These are phyloP conservation scores for Cephus spinipes DNA, from an alignment of 2,888 invertebrate species.

Conservation along the genomic window DNA sequence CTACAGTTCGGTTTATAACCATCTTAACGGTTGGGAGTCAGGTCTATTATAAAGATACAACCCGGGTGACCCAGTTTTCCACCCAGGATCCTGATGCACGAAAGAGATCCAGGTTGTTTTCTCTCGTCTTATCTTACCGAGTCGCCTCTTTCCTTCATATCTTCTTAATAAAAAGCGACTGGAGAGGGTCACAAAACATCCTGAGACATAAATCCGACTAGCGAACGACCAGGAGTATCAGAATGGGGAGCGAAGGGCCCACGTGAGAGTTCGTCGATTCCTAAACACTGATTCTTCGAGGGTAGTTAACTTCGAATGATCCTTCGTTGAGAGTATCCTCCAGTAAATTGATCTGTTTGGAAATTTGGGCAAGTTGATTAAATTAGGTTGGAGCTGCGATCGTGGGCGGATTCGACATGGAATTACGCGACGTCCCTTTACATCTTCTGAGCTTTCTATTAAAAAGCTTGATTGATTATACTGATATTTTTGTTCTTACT, in stretches of 20 bases:
- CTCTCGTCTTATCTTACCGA: background rate
- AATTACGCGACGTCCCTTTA: background rate
- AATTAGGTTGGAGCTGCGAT: background rate
- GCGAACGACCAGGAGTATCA: background rate
- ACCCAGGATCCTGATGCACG: background rate
- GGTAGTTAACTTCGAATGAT: background rate
- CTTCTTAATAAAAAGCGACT: slow-evolving; percentile 2
- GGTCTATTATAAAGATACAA: background rate
- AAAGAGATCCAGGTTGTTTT: background rate
- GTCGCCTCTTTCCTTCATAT: background rate
- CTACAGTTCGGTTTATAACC: background rate
- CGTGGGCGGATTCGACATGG: background rate
- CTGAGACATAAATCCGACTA: background rate
- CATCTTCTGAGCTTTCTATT: background rate
- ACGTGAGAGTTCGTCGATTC: background rate
- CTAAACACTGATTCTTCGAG: background rate
- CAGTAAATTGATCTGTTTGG: background rate
- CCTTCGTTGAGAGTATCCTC: background rate
- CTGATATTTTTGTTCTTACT: background rate
- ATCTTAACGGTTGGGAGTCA: background rate
- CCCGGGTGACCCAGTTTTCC: background rate
- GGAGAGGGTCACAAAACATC: background rate
- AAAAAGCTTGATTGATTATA: background rate
- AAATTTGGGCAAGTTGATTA: background rate
- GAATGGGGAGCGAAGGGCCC: background rate